Conservation (phyloP, 2,888 invertebrate species). For the Argyra leucocephala region DNA sequence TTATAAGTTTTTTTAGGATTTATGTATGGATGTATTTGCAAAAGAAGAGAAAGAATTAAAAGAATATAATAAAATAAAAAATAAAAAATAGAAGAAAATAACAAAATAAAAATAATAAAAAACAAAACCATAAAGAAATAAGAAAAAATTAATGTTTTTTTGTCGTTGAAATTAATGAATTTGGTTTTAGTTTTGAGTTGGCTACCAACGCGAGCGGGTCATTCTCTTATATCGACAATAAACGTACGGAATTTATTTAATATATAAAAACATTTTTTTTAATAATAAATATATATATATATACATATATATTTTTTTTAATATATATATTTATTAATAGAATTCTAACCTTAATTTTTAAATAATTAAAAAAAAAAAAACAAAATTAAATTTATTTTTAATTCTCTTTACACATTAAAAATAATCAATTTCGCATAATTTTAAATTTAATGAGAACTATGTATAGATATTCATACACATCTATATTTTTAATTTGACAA, state of each 20-base stretch:
- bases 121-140: background rate
- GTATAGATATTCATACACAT: no score
- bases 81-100: background rate
- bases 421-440: no score
- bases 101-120: background rate
- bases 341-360: background rate
- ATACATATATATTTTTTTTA: conserved; percentile 12
- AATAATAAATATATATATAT: background rate
- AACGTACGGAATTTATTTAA: conserved; percentile 34
- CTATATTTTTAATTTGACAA: no score
- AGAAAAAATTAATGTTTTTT: no score
- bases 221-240: conserved; percentile 43
- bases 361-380: no score
- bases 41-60: background rate
- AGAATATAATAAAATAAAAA: background rate
- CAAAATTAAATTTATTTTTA: no score
- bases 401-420: no score
- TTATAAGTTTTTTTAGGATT: no score
- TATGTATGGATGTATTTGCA: background rate
- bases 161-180: conserved; percentile 3
- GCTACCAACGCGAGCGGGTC: conserved; percentile 47
- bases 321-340: background rate
- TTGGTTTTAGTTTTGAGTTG: conserved; percentile 44
- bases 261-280: background rate
- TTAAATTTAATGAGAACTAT: no score